Evolutionary conservation across 2,797 vertebrate species (phyloP).

Genomic region (Rhinichthys osculus): DNA sequence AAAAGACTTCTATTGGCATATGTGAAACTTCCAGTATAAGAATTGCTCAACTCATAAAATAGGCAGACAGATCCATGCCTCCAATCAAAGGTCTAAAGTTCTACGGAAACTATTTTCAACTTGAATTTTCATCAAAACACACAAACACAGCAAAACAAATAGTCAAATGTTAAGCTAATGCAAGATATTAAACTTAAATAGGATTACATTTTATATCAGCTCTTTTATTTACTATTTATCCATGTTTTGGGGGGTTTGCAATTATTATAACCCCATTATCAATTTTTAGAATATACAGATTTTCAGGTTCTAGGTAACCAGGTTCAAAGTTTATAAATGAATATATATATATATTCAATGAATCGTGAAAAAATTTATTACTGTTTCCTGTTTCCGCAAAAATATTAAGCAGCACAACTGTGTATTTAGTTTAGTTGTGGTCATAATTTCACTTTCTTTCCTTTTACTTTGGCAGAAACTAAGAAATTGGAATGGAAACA

Average conservation of each 20-base stretch:
- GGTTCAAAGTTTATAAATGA: no score
- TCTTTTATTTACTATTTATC: neutral
- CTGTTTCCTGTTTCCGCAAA: no score
- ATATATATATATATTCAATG: no score
- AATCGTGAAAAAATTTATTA: no score
- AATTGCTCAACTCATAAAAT: slow-evolving; percentile 23
- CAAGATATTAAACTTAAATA: neutral
- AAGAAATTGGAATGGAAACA: no score
- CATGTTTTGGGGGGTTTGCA: neutral
- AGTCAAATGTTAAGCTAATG: neutral
- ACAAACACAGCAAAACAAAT: neutral
- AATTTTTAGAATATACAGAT: no score
- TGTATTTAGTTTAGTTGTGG: neutral
- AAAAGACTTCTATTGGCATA: neutral
- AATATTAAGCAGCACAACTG: no score
- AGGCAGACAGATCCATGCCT: neutral
- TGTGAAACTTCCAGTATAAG: neutral
- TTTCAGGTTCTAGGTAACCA: no score
- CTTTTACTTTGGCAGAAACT: neutral
- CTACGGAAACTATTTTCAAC: neutral
- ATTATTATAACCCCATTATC: neutral
- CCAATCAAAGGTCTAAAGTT: neutral
- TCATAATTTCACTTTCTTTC: neutral
- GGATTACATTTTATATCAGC: neutral
- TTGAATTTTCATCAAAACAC: neutral